Evolutionary conservation across 2,113 vertebrate species (phyloP).

Genomic region (Anseranas semipalmata): DNA sequence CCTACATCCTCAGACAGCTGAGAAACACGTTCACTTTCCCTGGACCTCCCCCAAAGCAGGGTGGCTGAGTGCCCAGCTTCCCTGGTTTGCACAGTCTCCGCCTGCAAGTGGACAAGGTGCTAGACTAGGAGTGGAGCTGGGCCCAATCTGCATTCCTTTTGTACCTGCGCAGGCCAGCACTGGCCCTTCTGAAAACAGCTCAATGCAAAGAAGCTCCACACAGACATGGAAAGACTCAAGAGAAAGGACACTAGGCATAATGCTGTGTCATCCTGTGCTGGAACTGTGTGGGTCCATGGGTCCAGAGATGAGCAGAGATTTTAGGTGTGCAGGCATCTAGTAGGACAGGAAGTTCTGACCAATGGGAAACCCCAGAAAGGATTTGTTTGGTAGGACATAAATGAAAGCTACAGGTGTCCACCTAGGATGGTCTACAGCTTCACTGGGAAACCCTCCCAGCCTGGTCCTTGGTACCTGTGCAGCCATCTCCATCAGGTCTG

Average conservation of each 20-base stretch:
- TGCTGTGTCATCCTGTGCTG: not conserved
- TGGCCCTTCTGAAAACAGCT: not conserved
- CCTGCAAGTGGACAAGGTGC: not conserved
- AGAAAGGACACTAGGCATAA: not conserved
- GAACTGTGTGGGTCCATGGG: not conserved
- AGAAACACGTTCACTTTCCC: not conserved
- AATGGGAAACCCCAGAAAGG: not conserved
- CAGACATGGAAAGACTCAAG: not conserved
- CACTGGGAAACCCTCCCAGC: not conserved
- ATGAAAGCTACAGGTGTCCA: not conserved
- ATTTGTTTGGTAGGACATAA: not conserved
- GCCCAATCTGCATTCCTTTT: not conserved
- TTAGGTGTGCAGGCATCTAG: not conserved
- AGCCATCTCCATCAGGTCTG: conserved; percentile 85
- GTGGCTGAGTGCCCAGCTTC: not conserved
- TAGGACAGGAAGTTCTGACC: not conserved
- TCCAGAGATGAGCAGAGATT: not conserved
- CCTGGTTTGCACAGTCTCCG: not conserved
- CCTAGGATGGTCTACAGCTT: not conserved
- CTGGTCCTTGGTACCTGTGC: conserved; percentile 83
- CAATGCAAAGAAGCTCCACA: not conserved
- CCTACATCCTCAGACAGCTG: accelerated
- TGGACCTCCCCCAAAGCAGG: not conserved
- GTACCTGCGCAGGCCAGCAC: not conserved
- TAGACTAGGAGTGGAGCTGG: not conserved